phyloP scores from a whole-genome alignment of 2,113 vertebrate genomes.

The Ranitomeya imitator region DNA sequence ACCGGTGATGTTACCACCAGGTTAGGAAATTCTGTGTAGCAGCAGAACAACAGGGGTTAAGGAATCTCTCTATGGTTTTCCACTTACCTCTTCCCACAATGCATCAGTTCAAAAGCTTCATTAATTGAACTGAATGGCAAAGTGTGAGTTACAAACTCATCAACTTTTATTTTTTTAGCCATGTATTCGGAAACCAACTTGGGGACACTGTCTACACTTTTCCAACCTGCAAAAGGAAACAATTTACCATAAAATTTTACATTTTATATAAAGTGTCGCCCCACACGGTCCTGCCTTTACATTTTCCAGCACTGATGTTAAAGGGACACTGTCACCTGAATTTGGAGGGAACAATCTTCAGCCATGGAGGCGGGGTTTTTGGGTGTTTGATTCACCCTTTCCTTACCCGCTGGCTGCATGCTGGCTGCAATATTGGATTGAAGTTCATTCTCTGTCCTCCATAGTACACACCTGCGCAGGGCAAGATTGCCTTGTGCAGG shows the following conservation, averaged over 20 bases:
- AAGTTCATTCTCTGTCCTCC: no score
- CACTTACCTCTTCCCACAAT: conserved; percentile 74
- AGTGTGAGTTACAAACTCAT: conserved; percentile 79
- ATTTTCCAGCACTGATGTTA: no score
- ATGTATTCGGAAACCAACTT: conserved; percentile 80
- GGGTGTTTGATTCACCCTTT: no score
- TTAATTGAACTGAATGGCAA: conserved; percentile 77
- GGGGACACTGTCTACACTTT: conserved; percentile 75
- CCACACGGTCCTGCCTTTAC: no score
- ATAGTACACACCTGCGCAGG: no score
- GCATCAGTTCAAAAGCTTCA: conserved; percentile 79
- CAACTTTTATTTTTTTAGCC: conserved; percentile 80
- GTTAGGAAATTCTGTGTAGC: background rate
- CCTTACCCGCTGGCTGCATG: no score
- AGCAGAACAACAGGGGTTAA: background rate
- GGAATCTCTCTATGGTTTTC: background rate
- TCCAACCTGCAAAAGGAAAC: conserved; percentile 73
- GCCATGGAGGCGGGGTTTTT: no score
- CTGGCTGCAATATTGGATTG: no score
- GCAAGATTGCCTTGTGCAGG: no score
- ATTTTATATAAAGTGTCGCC: background rate
- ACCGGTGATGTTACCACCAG: no score
- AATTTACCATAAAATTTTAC: background rate
- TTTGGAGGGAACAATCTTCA: no score
- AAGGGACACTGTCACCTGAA: no score